Percentiles rank a stretch among this genome's conserved stretches.
These are phyloP conservation scores for Caenorhabditis japonica DNA, from an alignment of 2,888 invertebrate genomes.

Conservation along the genomic window DNA sequence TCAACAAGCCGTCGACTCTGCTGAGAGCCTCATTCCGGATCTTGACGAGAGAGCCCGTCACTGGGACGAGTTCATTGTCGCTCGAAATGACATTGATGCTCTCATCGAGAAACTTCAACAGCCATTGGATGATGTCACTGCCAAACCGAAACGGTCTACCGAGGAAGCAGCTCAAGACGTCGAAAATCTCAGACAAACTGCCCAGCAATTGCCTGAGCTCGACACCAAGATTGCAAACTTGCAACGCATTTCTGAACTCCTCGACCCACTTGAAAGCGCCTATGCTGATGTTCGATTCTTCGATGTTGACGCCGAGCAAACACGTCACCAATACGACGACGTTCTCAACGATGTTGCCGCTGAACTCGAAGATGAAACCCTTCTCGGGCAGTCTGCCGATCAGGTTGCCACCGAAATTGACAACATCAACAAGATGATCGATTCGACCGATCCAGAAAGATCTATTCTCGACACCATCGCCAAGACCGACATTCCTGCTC, in stretches of 20 bases:
- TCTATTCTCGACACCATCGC: slow-evolving; percentile 38
- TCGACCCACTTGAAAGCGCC: slow-evolving; percentile 57
- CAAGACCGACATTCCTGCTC: slow-evolving; percentile 50
- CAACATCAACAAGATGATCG: slow-evolving; percentile 39
- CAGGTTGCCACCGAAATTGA: slow-evolving; percentile 59
- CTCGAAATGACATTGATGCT: slow-evolving; percentile 58
- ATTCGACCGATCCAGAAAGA: slow-evolving; percentile 34
- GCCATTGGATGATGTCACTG: slow-evolving; percentile 47
- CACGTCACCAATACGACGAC: slow-evolving; percentile 56
- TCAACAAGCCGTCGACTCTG: slow-evolving; percentile 43
- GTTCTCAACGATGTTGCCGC: slow-evolving; percentile 47
- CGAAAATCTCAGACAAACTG: slow-evolving; percentile 33
- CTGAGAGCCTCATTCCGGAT: slow-evolving; percentile 4
- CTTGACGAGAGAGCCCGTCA: slow-evolving; percentile 54
- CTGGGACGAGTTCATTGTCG: slow-evolving; percentile 64
- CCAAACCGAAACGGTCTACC: slow-evolving; percentile 37
- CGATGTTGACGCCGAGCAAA: no score
- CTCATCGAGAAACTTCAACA: slow-evolving; percentile 54
- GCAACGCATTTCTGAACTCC: slow-evolving; percentile 64
- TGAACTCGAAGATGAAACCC: slow-evolving; percentile 59
- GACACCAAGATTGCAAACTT: slow-evolving; percentile 53
- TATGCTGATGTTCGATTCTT: slow-evolving; percentile 54
- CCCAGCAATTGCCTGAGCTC: slow-evolving; percentile 45
- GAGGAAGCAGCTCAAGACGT: slow-evolving; percentile 50
- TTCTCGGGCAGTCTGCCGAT: slow-evolving; percentile 58